Evolutionary conservation across 2,113 vertebrate species (phyloP), one percentile per base, ranked within the genome.

Genomic region (Fulmarus glacialis): DNA sequence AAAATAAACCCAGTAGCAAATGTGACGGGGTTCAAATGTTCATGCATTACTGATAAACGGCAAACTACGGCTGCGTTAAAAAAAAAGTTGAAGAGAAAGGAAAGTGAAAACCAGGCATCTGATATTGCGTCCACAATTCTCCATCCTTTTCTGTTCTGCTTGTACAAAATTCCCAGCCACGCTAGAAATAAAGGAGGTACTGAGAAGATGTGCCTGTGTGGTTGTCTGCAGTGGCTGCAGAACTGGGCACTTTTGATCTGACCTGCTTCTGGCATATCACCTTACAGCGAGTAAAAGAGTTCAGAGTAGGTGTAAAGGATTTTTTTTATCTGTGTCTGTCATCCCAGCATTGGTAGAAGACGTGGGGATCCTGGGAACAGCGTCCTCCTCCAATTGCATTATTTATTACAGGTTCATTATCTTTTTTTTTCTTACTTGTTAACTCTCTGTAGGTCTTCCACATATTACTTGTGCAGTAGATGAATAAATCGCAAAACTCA

Each of bases 201-300:
- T 22, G 67, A 24, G 56, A 4, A 32, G 17, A 12, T 12, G 30
- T 13, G 8, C 26, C 58, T 7, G 75, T 4, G 2, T 8, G n/a
- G 42, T 16, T 19, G 2, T 11, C 7, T 2, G 19, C 22, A 4
- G 1, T 2, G 22, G 38, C 32, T 17, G 63, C 22, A 22, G 47
- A 30, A 17, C 56, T 4, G 11, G 16, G 53, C 53, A 1, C 22
- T 8, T 34, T 17, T 12, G 59, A 17, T 32, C 30, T 32, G 32
- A 18, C 42, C 36, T 34, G 34, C 45, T 32, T 9, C 55, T 53
- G 79, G 8, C 19, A 0, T 7, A 3, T 23, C 47, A 8, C 43
- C 32, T 8, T 4, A 2, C 32, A 12, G 27, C 2, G 40, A 23
- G 34, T 4, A 2, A 17, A 26, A 5, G 32, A 4, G 34, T 5